These are phyloP conservation scores for Sebastes trivittatus DNA, from an alignment of 2,797 vertebrate species.

Conservation along the genomic window DNA sequence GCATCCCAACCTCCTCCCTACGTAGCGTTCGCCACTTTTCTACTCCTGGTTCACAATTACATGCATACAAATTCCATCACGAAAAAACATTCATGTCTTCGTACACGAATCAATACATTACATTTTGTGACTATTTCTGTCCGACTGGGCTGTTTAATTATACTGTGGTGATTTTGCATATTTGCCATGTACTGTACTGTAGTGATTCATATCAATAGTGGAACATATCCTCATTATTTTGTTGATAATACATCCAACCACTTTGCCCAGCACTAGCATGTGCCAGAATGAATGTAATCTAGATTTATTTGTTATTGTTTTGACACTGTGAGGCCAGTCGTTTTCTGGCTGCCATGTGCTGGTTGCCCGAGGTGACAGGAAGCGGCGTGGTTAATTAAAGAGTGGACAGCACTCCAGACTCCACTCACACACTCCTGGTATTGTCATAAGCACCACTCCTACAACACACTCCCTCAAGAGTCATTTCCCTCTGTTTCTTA, in stretches of 20 bases:
- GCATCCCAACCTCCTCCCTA: no score
- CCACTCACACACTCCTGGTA: constrained; percentile 68
- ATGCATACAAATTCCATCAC: no score
- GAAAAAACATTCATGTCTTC: no score
- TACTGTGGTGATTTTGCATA: not conserved
- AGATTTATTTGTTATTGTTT: constrained; percentile 29
- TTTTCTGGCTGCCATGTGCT: constrained; percentile 44
- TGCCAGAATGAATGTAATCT: not conserved
- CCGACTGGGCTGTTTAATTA: not conserved
- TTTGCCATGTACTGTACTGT: not conserved
- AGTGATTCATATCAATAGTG: not conserved
- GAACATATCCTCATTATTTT: not conserved
- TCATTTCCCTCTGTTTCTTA: constrained; percentile 72
- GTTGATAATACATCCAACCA: not conserved
- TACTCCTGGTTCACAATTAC: no score
- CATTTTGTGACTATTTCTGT: no score
- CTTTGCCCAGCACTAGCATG: not conserved
- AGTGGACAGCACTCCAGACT: constrained; percentile 73
- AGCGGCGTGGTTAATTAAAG: constrained; percentile 71
- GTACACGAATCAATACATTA: no score
- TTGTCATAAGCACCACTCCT: constrained; percentile 76
- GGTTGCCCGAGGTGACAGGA: constrained; percentile 65
- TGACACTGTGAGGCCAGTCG: constrained; percentile 17
- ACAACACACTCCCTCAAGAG: constrained; percentile 72
- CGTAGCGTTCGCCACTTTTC: no score